Evolutionary conservation across 2,888 invertebrate species (phyloP).

Genomic region (Stegana nigrithorax): DNA sequence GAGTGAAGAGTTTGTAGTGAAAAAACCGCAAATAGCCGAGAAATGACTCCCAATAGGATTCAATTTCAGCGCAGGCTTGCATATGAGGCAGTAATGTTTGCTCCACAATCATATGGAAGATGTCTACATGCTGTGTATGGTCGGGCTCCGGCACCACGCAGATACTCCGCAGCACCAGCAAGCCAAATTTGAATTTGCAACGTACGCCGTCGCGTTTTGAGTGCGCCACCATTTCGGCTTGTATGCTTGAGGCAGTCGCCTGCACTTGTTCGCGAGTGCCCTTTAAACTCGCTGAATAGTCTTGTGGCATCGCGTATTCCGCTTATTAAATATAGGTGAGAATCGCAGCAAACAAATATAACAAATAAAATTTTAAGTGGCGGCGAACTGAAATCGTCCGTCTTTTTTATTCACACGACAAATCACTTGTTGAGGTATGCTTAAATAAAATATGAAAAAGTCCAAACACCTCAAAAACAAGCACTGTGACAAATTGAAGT

Average conservation of each 20-base stretch:
- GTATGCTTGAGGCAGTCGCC: constrained; percentile 23
- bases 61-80: constrained; percentile 32
- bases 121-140: constrained; percentile 38
- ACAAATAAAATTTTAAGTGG: neutral
- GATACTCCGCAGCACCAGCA: constrained; percentile 38
- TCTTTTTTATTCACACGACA: no score
- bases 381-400: no score
- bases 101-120: constrained; percentile 48
- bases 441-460: no score
- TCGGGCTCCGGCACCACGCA: no score
- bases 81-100: constrained; percentile 39
- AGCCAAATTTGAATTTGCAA: constrained; percentile 39
- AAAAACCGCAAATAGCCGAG: constrained; percentile 49
- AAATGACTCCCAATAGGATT: constrained; percentile 46
- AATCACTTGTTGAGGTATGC: no score
- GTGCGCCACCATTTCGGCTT: constrained; percentile 31
- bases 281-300: constrained; percentile 31
- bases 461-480: no score
- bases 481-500: no score
- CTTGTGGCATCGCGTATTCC: constrained; percentile 34
- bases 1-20: constrained; percentile 40
- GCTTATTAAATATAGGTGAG: neutral
- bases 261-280: constrained; percentile 38
- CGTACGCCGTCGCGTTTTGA: constrained; percentile 34
- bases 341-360: neutral